Evolutionary conservation across 2,113 vertebrate genomes (phyloP).

Genomic region (Deroptyus accipitrinus): DNA sequence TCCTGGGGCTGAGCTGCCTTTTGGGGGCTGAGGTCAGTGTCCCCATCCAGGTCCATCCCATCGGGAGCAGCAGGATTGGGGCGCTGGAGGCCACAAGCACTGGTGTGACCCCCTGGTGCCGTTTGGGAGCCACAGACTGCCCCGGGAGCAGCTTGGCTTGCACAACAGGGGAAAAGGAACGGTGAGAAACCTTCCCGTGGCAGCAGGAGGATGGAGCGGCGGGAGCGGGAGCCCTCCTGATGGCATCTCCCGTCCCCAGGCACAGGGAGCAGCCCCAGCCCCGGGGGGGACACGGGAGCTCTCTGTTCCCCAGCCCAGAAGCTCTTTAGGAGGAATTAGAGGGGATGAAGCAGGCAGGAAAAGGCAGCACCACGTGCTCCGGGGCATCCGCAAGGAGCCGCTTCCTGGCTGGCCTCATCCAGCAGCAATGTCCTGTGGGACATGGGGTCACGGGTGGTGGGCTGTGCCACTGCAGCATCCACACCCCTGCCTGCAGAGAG

Average conservation of each 20-base stretch:
- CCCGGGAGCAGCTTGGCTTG: accelerated
- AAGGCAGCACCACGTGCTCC: background rate
- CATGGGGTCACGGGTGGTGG: background rate
- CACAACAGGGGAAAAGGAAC: background rate
- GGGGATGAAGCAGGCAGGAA: background rate
- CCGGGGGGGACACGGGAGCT: accelerated
- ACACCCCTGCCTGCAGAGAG: accelerated
- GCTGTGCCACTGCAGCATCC: accelerated
- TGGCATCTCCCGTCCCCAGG: background rate
- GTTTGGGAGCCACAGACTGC: accelerated
- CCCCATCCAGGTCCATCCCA: background rate
- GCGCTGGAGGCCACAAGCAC: no score
- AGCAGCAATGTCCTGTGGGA: background rate
- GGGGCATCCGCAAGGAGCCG: background rate
- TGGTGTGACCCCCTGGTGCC: background rate
- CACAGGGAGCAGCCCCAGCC: background rate
- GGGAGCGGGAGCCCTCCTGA: background rate
- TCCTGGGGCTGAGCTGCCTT: background rate
- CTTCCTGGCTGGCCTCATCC: background rate
- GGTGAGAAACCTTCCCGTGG: accelerated
- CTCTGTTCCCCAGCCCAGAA: background rate
- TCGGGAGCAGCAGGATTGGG: background rate
- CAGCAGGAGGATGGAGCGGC: background rate
- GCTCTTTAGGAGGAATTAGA: background rate
- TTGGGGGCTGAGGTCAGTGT: no score